Conservation (phyloP, 2,888 invertebrate species). For the Diarsia brunnea region DNA sequence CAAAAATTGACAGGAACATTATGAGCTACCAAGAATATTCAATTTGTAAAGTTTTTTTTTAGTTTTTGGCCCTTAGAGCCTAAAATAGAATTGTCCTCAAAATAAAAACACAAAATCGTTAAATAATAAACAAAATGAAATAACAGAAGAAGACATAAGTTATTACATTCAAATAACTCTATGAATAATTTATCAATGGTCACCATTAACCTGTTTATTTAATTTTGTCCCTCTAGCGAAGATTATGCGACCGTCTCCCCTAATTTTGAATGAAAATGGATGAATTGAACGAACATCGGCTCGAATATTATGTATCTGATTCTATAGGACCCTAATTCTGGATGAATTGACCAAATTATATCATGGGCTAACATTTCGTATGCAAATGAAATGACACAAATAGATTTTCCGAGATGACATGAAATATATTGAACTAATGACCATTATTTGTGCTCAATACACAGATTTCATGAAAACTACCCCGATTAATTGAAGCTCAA, state of each 20-base stretch:
- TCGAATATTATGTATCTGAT: conserved; percentile 9
- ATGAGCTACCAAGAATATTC: neutral
- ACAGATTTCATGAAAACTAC: neutral
- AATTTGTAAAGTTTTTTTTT: neutral
- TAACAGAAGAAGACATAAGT: conserved; percentile 19
- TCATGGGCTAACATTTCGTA: conserved; percentile 9
- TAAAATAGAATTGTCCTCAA: conserved; percentile 6
- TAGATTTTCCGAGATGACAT: neutral
- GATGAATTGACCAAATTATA: conserved; percentile 25
- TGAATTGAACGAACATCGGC: conserved; percentile 10
- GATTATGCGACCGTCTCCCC: conserved; percentile 44
- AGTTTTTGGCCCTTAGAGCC: neutral
- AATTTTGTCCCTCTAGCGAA: conserved; percentile 56
- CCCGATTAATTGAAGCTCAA: neutral
- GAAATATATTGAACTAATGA: neutral
- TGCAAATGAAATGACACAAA: neutral
- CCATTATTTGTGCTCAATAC: neutral
- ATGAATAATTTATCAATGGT: conserved; percentile 53
- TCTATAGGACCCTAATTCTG: conserved; percentile 13
- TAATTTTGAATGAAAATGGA: conserved; percentile 44
- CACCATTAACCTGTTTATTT: conserved; percentile 45
- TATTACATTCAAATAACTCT: conserved; percentile 37
- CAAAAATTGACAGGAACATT: conserved; percentile 14
- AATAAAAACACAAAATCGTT: conserved; percentile 10
- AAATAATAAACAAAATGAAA: conserved; percentile 24